These are phyloP conservation scores for Rissa tridactyla DNA, from an alignment of 2,113 vertebrate species.

Conservation along the genomic window DNA sequence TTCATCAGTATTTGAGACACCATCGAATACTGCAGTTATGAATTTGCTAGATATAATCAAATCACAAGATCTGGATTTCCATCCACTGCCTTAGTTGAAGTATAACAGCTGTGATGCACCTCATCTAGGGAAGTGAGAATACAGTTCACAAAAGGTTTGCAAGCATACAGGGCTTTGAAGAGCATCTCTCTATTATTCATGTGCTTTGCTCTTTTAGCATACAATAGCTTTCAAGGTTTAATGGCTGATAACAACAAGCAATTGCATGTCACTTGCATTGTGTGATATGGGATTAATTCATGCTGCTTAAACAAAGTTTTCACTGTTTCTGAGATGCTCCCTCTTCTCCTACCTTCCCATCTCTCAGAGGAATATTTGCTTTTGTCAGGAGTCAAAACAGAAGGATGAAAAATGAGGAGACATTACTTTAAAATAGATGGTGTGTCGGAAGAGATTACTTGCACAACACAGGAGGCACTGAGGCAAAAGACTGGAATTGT, in stretches of 20 bases:
- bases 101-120: neutral
- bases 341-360: neutral
- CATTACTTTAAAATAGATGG: neutral
- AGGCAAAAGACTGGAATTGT: neutral
- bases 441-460: neutral
- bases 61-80: neutral
- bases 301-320: conserved; percentile 6
- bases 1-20: neutral
- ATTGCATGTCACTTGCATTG: neutral
- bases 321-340: neutral
- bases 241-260: conserved; percentile 3
- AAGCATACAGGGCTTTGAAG: neutral
- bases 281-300: neutral
- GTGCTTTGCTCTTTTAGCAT: neutral
- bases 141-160: neutral
- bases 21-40: neutral
- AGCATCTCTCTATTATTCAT: neutral
- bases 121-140: neutral
- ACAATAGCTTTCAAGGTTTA: neutral
- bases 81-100: neutral
- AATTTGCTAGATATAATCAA: neutral
- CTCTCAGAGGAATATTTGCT: neutral
- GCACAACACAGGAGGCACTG: neutral
- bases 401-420: neutral
- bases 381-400: conserved; percentile 21